phyloP scores from a whole-genome alignment of 2,888 invertebrate species.

The Antitype chi region DNA sequence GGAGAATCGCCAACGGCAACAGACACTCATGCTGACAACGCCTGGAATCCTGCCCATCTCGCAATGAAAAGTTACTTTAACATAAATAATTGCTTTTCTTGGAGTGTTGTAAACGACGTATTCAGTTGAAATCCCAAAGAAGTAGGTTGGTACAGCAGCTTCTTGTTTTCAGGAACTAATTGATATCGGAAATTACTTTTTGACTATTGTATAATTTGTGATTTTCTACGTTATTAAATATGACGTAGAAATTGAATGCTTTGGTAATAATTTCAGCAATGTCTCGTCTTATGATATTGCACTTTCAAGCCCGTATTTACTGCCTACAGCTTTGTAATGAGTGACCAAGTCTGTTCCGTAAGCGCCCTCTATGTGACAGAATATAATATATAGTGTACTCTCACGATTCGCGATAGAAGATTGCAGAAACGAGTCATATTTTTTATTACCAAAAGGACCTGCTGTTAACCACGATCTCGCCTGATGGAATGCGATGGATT shows the following conservation, averaged over 20 bases:
- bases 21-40: conserved; percentile 54
- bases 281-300: not conserved
- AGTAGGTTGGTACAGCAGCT: not conserved
- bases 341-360: not conserved
- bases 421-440: no score
- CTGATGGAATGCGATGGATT: not conserved
- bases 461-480: not conserved
- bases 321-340: not conserved
- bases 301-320: not conserved
- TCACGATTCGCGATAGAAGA: not conserved
- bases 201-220: not conserved
- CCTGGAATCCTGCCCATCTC: conserved; percentile 60
- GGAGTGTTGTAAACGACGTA: conserved; percentile 10
- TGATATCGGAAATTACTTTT: not conserved
- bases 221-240: not conserved
- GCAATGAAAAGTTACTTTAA: conserved; percentile 57
- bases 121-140: conserved; percentile 21
- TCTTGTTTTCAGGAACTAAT: not conserved
- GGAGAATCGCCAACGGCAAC: conserved; percentile 50
- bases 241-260: not conserved
- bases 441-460: not conserved
- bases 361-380: not conserved
- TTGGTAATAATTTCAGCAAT: no score
- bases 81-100: conserved; percentile 54
- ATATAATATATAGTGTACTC: not conserved